Conservation (phyloP, 2,113 vertebrate genomes). For the Rhinogobius similis region DNA sequence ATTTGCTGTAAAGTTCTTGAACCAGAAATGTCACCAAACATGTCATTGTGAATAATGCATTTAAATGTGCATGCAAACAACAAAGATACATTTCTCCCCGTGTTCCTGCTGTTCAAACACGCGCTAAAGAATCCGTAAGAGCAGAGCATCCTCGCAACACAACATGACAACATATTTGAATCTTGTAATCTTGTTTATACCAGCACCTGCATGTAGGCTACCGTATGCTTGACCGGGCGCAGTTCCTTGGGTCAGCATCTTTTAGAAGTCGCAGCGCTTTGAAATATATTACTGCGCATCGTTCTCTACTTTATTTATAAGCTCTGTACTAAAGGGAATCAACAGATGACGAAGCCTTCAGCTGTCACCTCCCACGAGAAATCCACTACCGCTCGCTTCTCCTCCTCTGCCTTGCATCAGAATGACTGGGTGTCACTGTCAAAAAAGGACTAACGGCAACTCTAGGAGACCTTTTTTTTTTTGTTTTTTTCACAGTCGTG, state of each 20-base stretch:
- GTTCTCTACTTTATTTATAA: constrained; percentile 45
- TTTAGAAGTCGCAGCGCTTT: constrained; percentile 8
- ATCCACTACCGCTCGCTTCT: constrained; percentile 36
- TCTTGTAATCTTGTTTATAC: neutral
- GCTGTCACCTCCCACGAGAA: constrained; percentile 47
- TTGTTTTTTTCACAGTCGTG: constrained; percentile 18
- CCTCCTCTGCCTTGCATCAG: constrained; percentile 33
- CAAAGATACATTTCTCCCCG: neutral
- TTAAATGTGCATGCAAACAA: neutral
- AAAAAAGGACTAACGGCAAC: constrained; percentile 26
- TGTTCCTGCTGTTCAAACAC: neutral
- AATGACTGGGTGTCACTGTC: constrained; percentile 30
- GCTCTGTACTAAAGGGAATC: constrained; percentile 29
- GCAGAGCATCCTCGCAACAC: neutral
- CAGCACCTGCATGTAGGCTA: neutral
- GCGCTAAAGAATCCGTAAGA: neutral
- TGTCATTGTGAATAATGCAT: neutral
- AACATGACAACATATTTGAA: neutral
- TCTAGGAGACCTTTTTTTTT: neutral
- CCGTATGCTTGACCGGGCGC: neutral
- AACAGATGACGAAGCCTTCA: constrained; percentile 54
- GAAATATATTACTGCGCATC: constrained; percentile 6
- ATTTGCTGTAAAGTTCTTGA: neutral
- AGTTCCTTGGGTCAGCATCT: constrained; percentile 37
- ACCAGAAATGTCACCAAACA: neutral